A percentile compares a stretch with the other conserved stretches of the same genome.
Evolutionary conservation across 1,140 invertebrate genomes (phyloP).

Genomic region (Drosophila erecta): DNA sequence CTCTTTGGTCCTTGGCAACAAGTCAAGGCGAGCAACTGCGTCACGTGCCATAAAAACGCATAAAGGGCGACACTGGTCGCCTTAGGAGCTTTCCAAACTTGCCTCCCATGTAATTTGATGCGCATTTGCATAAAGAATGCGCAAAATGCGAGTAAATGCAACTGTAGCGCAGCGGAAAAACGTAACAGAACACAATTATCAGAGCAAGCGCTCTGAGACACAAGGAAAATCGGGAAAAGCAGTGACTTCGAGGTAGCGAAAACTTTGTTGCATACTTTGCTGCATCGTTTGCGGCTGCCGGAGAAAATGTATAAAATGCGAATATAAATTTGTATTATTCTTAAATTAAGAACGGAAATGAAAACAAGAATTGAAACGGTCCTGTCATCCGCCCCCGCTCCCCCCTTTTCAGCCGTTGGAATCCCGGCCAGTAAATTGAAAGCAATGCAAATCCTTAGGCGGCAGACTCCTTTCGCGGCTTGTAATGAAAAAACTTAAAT

Average conservation of each 20-base stretch:
- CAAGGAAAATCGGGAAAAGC: conserved; percentile 15
- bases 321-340: conserved; percentile 72
- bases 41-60: conserved; percentile 75
- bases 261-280: conserved; percentile 43
- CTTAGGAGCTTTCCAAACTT: conserved; percentile 44
- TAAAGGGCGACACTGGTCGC: conserved; percentile 47
- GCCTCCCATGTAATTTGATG: conserved; percentile 64
- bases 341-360: conserved; percentile 78
- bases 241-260: conserved; percentile 8
- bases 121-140: conserved; percentile 74
- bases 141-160: conserved; percentile 57
- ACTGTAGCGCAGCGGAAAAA: conserved; percentile 42
- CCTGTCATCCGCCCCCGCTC: conserved; percentile 20
- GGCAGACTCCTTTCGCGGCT: conserved; percentile 34
- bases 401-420: neutral
- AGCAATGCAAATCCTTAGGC: conserved; percentile 53
- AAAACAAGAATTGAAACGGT: conserved; percentile 73
- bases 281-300: conserved; percentile 36
- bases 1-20: conserved; percentile 14
- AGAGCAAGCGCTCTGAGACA: conserved; percentile 6
- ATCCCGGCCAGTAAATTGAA: conserved; percentile 42
- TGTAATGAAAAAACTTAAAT: conserved; percentile 77
- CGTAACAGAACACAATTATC: conserved; percentile 59
- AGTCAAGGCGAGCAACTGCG: conserved; percentile 64
- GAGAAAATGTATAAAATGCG: conserved; percentile 39